Percentiles rank a stretch among this genome's conserved stretches.
These are phyloP conservation scores for Ceramica pisi DNA, from an alignment of 2,888 invertebrate genomes.

Conservation along the genomic window DNA sequence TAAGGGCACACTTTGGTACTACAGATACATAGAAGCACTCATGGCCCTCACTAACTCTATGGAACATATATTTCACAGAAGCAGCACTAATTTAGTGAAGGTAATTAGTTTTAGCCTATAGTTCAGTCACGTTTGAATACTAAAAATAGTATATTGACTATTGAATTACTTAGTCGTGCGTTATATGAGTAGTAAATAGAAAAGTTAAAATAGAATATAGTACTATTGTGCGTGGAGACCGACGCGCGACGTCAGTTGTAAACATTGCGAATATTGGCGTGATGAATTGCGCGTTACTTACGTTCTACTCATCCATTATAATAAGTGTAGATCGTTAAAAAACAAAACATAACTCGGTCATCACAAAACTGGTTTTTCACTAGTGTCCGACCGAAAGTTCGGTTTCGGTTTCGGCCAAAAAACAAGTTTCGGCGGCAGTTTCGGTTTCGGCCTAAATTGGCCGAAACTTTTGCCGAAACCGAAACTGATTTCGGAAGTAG, in stretches of 20 bases:
- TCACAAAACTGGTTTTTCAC: not conserved
- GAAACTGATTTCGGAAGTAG: too few relatives aligned
- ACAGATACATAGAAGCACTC: slow-evolving; percentile 75
- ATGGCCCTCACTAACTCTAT: slow-evolving; percentile 71
- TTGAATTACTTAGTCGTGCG: slow-evolving; percentile 7
- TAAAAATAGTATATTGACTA: slow-evolving; percentile 16
- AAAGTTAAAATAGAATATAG: slow-evolving; percentile 12
- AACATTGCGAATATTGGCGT: slow-evolving; percentile 1
- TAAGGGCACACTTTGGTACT: slow-evolving; percentile 73
- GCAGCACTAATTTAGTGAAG: slow-evolving; percentile 70
- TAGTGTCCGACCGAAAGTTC: too few relatives aligned
- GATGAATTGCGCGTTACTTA: slow-evolving; percentile 5
- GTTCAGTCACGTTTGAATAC: slow-evolving; percentile 14
- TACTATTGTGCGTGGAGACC: slow-evolving; percentile 1
- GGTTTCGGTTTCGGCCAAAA: too few relatives aligned
- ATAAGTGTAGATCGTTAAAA: not conserved
- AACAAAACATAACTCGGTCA: not conserved
- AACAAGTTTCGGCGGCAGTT: too few relatives aligned
- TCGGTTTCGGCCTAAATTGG: too few relatives aligned
- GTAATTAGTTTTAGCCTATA: slow-evolving; percentile 65
- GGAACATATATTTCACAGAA: slow-evolving; percentile 65
- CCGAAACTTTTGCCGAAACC: too few relatives aligned
- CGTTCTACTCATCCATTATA: not conserved
- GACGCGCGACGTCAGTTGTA: not conserved
- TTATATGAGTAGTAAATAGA: slow-evolving; percentile 15